phyloP scores from a whole-genome alignment of 2,888 invertebrate species.

The Andrena minutula region DNA sequence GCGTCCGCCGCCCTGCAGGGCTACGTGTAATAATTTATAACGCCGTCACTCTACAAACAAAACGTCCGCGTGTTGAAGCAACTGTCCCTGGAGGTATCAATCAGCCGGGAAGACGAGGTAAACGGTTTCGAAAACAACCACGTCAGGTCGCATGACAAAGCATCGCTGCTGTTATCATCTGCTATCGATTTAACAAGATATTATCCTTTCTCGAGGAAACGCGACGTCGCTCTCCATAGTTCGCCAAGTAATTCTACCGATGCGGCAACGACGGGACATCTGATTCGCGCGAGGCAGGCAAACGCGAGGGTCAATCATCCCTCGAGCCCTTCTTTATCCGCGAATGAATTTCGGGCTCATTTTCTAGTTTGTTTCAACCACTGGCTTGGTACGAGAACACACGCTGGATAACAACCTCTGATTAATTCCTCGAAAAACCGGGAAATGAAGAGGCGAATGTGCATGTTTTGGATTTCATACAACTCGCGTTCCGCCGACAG shows the following conservation, averaged over 20 bases:
- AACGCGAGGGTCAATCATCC: constrained; percentile 34
- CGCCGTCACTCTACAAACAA: too few species aligned
- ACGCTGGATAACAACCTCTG: neutral
- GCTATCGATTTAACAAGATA: constrained; percentile 70
- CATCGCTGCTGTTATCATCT: constrained; percentile 52
- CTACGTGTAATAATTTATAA: too few species aligned
- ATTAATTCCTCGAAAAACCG: neutral
- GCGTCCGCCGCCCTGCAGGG: neutral
- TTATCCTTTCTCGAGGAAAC: constrained; percentile 42
- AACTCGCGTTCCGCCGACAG: neutral
- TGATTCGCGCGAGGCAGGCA: constrained; percentile 44
- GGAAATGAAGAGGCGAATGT: neutral
- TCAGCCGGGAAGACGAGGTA: neutral
- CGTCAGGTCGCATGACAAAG: constrained; percentile 20
- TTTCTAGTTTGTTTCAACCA: neutral
- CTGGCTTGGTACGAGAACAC: neutral
- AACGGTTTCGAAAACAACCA: neutral
- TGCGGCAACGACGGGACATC: constrained; percentile 29
- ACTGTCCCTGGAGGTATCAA: constrained; percentile 1
- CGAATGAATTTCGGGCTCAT: neutral
- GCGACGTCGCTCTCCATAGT: constrained; percentile 14
- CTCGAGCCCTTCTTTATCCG: neutral
- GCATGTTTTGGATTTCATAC: neutral
- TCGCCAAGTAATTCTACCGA: constrained; percentile 21
- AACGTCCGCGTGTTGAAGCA: too few species aligned